Conservation (phyloP, 1,140 invertebrate species). For the Diuraphis noxia region DNA sequence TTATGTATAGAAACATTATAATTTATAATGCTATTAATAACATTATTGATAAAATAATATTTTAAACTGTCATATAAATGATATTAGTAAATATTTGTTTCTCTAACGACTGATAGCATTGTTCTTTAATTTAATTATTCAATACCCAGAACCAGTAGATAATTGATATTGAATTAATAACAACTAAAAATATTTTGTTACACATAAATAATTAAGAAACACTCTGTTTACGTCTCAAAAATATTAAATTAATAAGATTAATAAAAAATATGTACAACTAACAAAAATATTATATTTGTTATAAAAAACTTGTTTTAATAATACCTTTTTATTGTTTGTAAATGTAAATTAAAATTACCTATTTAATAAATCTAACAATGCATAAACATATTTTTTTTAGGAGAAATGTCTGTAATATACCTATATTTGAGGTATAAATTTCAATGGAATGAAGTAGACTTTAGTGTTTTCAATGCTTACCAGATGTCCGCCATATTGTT, state of each 20-base stretch:
- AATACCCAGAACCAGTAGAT: background rate
- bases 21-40: too few species aligned
- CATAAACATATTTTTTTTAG: constrained; percentile 47
- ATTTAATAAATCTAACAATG: background rate
- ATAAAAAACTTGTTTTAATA: background rate
- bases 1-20: background rate
- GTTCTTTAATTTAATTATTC: background rate
- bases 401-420: constrained; percentile 56
- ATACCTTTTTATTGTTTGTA: background rate
- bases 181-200: background rate
- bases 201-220: background rate
- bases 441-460: constrained; percentile 56
- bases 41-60: background rate
- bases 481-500: constrained; percentile 53
- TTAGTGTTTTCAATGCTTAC: constrained; percentile 55
- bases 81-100: background rate
- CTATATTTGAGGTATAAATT: constrained; percentile 57
- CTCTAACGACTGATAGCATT: too few species aligned
- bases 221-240: too few species aligned
- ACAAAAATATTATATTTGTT: background rate
- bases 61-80: background rate
- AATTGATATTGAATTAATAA: background rate
- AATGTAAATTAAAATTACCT: background rate
- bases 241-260: background rate
- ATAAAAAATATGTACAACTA: background rate